These are phyloP conservation scores for Gobius niger DNA, from an alignment of 2,113 vertebrate species.

Conservation along the genomic window DNA sequence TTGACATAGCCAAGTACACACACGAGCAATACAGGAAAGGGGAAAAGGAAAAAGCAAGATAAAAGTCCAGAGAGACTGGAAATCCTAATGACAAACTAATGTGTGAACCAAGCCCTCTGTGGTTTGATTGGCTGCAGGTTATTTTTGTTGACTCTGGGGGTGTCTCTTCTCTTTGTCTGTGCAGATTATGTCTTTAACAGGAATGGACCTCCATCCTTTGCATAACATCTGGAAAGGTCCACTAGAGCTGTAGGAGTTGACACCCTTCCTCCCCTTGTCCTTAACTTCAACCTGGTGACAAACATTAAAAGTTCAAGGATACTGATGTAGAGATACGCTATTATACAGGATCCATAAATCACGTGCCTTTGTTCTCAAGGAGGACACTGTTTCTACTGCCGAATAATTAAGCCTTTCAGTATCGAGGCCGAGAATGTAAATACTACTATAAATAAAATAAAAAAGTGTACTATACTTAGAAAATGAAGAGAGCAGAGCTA, in stretches of 20 bases:
- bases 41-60: conserved; percentile 33
- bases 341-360: not conserved
- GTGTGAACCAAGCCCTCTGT: not conserved
- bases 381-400: not conserved
- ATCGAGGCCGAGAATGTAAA: too few species aligned
- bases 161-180: conserved; percentile 57
- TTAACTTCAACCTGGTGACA: conserved; percentile 40
- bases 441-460: too few species aligned
- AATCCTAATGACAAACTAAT: not conserved
- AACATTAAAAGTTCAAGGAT: conserved; percentile 29
- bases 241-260: conserved; percentile 47
- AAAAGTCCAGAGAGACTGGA: conserved; percentile 11
- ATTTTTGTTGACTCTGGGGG: conserved; percentile 47
- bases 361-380: not conserved
- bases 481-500: too few species aligned
- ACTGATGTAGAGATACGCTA: conserved; percentile 7
- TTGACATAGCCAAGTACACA: too few species aligned
- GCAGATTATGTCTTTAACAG: conserved; percentile 42
- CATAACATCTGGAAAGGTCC: conserved; percentile 77
- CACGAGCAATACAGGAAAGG: conserved; percentile 32
- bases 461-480: too few species aligned
- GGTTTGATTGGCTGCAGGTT: conserved; percentile 24
- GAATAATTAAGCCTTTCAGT: too few species aligned
- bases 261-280: conserved; percentile 72
- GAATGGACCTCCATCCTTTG: conserved; percentile 73